These are phyloP conservation scores for Periophthalmodon schlosseri DNA, from an alignment of 2,113 vertebrate genomes.

Conservation along the genomic window DNA sequence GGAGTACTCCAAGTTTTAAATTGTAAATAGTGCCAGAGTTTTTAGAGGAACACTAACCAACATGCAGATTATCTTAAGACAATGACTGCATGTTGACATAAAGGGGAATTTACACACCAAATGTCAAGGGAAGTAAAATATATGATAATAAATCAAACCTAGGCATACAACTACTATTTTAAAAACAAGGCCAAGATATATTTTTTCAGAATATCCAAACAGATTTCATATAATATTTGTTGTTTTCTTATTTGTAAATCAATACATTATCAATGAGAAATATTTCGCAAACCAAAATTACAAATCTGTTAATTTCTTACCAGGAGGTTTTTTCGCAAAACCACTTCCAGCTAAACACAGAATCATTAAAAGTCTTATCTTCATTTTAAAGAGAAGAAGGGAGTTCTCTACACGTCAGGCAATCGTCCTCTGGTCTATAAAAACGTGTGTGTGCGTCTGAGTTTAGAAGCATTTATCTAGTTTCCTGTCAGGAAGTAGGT, in stretches of 20 bases:
- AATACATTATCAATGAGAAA: neutral
- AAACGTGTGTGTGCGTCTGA: neutral
- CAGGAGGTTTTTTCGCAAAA: neutral
- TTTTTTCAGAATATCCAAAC: neutral
- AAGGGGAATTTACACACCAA: neutral
- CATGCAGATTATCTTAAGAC: neutral
- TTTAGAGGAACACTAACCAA: neutral
- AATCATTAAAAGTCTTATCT: neutral
- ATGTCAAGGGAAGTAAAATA: constrained; percentile 6
- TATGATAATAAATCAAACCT: neutral
- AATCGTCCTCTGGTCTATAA: neutral
- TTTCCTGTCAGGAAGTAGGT: constrained; percentile 5
- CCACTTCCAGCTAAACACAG: neutral
- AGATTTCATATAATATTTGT: neutral
- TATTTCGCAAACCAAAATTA: neutral
- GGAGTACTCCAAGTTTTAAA: too few species aligned
- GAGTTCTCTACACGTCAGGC: neutral
- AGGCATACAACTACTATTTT: neutral
- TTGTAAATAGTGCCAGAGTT: neutral
- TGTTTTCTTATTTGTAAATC: neutral
- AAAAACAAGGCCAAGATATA: neutral
- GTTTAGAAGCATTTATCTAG: neutral
- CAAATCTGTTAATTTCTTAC: neutral
- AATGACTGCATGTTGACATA: neutral
- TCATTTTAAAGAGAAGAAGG: neutral